Base-by-base conservation (phyloP, 1,140 invertebrate genomes). In the Drosophila miranda region DNA sequence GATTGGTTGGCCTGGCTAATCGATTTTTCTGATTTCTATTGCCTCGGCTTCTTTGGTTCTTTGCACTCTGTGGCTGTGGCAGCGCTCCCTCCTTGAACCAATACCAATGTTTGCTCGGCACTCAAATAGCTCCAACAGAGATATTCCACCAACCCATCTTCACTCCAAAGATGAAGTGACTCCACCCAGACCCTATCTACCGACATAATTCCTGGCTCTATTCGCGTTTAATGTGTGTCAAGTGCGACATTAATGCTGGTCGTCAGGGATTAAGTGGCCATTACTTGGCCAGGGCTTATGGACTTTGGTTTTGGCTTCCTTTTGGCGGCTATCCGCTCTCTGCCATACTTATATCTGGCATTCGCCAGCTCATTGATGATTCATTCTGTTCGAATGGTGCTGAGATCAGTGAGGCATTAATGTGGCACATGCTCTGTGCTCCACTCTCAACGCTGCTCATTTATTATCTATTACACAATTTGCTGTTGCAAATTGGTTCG, bases 381-480 rank as follows among this genome's bases (percentile, higher is more conserved):
- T 86, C 82, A 86, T 66, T 80, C 54, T 0, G 7, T 30, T 30
- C 8, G 30, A 46, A 75, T 67, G 28, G 48, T 46, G 62, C 53
- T 67, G 81, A 61, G 81, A 61, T 78, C 82, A 75, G 59, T 87
- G 81, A 64, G 60, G 48, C 82, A 81, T 86, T 55, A 87, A 86
- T 74, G 68, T 61, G 44, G 63, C 68, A 73, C 67, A 78, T 58
- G 72, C 78, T 46, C 41, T 9, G 30, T 28, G 44, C 59, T 48
- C 28, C 11, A 46, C 46, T 53, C 21, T 34, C n/a, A 26, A 7
- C 43, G 38, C 19, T 45, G 69, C 80, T 63, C 79, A 72, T 86
- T 78, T 81, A 77, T 87, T 86, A 87, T 74, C 73, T 63, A 87
- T 86, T 86, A 75, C 82, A 86, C 74, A 81, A 86, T 78, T 78